Percentiles rank a stretch among this genome's conserved stretches.
phyloP scores from a whole-genome alignment of 35 echinoderm and acorn worm genomes.

The Amphiura filiformis region DNA sequence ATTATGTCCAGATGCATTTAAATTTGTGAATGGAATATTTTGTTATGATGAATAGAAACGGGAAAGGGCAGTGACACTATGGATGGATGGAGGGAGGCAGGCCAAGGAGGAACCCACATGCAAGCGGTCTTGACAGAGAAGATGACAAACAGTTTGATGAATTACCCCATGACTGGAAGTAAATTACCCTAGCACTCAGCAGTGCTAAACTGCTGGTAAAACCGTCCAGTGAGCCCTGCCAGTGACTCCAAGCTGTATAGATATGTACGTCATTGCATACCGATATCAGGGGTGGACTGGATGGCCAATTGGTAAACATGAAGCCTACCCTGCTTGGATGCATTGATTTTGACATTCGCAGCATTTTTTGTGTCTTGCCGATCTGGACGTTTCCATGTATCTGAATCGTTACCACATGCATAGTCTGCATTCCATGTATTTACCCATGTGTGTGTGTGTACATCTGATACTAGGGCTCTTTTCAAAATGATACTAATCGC shows the following conservation, averaged over 20 bases:
- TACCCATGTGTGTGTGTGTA: no score
- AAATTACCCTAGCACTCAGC: background rate
- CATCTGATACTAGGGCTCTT: no score
- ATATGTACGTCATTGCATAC: background rate
- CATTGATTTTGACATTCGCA: background rate
- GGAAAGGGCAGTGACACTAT: no score
- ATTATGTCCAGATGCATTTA: no score
- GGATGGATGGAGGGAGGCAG: no score
- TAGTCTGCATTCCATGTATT: background rate
- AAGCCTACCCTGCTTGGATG: background rate
- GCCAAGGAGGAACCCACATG: no score
- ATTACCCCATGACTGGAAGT: background rate
- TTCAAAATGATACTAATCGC: no score
- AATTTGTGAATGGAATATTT: no score
- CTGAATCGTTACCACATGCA: background rate
- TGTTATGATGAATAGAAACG: no score
- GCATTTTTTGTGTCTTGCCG: background rate
- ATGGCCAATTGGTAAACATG: conserved; percentile 1
- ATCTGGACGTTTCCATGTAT: background rate
- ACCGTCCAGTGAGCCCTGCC: background rate
- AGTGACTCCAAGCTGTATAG: background rate
- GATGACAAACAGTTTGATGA: background rate
- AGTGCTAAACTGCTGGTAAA: background rate
- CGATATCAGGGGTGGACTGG: background rate
- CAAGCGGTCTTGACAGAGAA: no score